Conservation (phyloP, 2,113 vertebrate species). For the Chaenocephalus aceratus region DNA sequence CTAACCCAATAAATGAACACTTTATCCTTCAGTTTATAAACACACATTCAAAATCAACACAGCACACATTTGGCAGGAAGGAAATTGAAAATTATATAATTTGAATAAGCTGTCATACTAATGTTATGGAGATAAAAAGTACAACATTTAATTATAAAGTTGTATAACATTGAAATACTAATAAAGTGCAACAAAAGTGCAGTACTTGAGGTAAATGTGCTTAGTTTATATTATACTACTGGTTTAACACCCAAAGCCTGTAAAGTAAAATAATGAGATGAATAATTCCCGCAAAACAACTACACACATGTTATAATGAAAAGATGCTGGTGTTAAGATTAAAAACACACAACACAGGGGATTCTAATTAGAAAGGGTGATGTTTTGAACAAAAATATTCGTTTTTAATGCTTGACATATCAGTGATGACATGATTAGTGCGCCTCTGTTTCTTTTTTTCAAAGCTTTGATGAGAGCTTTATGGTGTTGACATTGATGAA, state of each 20-base stretch:
- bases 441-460: slow-evolving; percentile 40
- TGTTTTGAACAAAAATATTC: slow-evolving; percentile 11
- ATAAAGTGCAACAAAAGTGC: too few species aligned
- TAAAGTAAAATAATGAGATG: not conserved
- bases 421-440: slow-evolving; percentile 69
- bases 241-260: not conserved
- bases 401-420: slow-evolving; percentile 49
- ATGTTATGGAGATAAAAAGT: too few species aligned
- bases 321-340: not conserved
- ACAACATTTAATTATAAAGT: too few species aligned
- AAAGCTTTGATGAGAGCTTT: slow-evolving; percentile 61
- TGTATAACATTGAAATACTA: too few species aligned
- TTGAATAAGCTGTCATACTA: too few species aligned
- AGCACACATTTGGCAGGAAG: too few species aligned
- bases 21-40: too few species aligned
- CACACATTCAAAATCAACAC: too few species aligned
- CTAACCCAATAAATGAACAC: too few species aligned
- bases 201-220: too few species aligned
- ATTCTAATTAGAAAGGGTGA: not conserved
- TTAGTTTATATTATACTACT: too few species aligned
- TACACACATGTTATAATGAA: not conserved
- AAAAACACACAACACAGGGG: not conserved
- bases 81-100: too few species aligned
- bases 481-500: slow-evolving; percentile 79
- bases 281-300: not conserved